phyloP scores from a whole-genome alignment of 1,140 invertebrate species.

The Diplogasteroides magnus region DNA sequence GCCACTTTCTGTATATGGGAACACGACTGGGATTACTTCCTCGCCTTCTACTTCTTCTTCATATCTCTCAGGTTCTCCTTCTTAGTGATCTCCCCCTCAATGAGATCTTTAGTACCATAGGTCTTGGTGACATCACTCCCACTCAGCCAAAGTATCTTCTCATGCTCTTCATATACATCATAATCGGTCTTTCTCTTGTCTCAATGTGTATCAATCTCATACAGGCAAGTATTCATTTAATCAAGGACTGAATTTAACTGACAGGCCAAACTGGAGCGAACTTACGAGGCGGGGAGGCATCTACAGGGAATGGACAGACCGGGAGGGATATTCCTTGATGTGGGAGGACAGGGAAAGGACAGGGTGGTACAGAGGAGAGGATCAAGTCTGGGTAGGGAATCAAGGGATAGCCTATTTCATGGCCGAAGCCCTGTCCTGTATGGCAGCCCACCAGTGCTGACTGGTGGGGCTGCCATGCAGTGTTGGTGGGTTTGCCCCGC shows the following conservation, averaged over 20 bases:
- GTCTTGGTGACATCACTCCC: conserved; percentile 43
- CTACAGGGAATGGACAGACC: conserved; percentile 13
- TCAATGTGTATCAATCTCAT: conserved; percentile 96
- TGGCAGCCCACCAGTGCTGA: too few species aligned
- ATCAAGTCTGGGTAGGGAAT: conserved; percentile 21
- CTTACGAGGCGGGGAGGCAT: conserved; percentile 33
- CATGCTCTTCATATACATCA: conserved; percentile 81
- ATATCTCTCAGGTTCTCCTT: conserved; percentile 62
- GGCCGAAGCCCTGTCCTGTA: too few species aligned
- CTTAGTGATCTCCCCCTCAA: too few species aligned
- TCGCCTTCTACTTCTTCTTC: conserved; percentile 86
- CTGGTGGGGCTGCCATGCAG: too few species aligned
- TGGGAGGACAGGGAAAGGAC: conserved; percentile 4
- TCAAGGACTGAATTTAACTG: conserved; percentile 10
- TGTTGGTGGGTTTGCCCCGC: too few species aligned
- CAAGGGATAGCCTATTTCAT: too few species aligned
- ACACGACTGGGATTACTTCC: conserved; percentile 71
- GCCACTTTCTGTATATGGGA: conserved; percentile 63
- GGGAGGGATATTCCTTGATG: conserved; percentile 18
- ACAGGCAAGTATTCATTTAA: conserved; percentile 65
- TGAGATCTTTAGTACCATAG: conserved; percentile 45
- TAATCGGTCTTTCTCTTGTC: conserved; percentile 86
- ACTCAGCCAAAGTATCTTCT: conserved; percentile 80
- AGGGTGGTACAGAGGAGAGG: conserved; percentile 25
- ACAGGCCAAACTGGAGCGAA: conserved; percentile 41